Base-by-base conservation (phyloP, 2,113 vertebrate genomes). In the Willisornis vidua region DNA sequence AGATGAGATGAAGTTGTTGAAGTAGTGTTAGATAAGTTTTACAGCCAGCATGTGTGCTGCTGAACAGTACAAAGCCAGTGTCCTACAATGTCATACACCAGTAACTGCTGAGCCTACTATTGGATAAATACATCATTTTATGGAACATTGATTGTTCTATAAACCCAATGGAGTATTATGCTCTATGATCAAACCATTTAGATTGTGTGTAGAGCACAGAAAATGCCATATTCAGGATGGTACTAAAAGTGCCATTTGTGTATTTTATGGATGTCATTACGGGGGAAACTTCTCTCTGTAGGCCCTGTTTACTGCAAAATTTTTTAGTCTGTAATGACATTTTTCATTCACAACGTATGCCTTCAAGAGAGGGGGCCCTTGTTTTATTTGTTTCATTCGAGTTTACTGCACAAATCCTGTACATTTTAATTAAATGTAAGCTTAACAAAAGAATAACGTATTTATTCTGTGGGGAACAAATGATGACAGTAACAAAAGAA, bases 121-220 rank as follows among this genome's bases (percentile, higher is more conserved):
- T 99, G 98, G 98, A 98, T 98, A 98, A 98, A 98, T 98, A 98
- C 98, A 98, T 98, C 98, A 98, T 98, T 98, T 98, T 98, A 98
- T 98, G 98, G 98, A 98, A 98, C 98, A 98, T 98, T 98, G 98
- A 98, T 98, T 98, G 98, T 98, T 98, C 98, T 98, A 98, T 98
- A 98, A 98, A 98, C 98, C 98, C 98, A 98, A 98, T 98, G 98
- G 98, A 98, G 98, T 98, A 98, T 99, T 98, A 98, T 98, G 98
- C 98, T 98, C 98, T 98, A 98, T 98, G 98, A 98, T 98, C 98
- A 98, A 98, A 98, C 98, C 98, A 98, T 98, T 98, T 98, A 98
- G 98, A 98, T 98, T 98, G 98, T 98, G 98, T 98, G 97, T 98
- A 98, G 98, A 98, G 98, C 98, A 98, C 98, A 98, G 98, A 98